Evolutionary conservation across 1,140 invertebrate genomes (phyloP).

Genomic region (Nasonia giraulti): DNA sequence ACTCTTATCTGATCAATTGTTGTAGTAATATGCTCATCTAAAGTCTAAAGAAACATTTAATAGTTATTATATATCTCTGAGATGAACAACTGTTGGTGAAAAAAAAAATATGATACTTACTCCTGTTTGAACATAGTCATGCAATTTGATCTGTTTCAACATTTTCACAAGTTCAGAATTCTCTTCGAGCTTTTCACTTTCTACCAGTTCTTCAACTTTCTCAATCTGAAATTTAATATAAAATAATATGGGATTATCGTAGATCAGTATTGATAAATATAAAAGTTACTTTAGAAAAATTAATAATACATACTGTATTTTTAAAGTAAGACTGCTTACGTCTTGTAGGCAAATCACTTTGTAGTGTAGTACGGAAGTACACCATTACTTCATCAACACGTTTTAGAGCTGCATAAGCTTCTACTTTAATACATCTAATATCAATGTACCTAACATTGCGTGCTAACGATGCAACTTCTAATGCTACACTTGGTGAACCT

Average conservation of each 20-base stretch:
- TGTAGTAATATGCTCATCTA: slow-evolving; percentile 64
- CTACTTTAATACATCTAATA: slow-evolving; percentile 81
- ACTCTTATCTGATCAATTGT: slow-evolving; percentile 14
- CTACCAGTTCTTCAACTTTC: slow-evolving; percentile 65
- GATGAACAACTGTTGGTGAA: background rate
- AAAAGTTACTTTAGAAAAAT: background rate
- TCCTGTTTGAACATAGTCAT: slow-evolving; percentile 66
- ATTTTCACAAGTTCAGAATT: slow-evolving; percentile 70
- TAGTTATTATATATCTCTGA: slow-evolving; percentile 19
- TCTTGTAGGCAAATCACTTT: slow-evolving; percentile 73
- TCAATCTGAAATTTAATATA: slow-evolving; percentile 67
- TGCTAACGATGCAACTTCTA: slow-evolving; percentile 78
- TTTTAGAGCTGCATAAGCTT: slow-evolving; percentile 77
- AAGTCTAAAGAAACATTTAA: slow-evolving; percentile 59
- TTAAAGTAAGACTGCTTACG: slow-evolving; percentile 74
- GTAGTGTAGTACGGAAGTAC: slow-evolving; percentile 76
- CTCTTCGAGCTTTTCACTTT: slow-evolving; percentile 64
- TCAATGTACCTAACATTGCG: slow-evolving; percentile 79
- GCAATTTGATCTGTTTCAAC: slow-evolving; percentile 67
- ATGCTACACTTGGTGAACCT: slow-evolving; percentile 78
- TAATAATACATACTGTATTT: slow-evolving; percentile 68
- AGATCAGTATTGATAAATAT: slow-evolving; percentile 11
- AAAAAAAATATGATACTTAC: slow-evolving; percentile 61
- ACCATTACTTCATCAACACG: slow-evolving; percentile 80
- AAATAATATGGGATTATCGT: background rate